Percentiles rank a stretch among this genome's conserved stretches.
Evolutionary conservation across 2,888 invertebrate genomes (phyloP).

Genomic region (Oasisia sp.): DNA sequence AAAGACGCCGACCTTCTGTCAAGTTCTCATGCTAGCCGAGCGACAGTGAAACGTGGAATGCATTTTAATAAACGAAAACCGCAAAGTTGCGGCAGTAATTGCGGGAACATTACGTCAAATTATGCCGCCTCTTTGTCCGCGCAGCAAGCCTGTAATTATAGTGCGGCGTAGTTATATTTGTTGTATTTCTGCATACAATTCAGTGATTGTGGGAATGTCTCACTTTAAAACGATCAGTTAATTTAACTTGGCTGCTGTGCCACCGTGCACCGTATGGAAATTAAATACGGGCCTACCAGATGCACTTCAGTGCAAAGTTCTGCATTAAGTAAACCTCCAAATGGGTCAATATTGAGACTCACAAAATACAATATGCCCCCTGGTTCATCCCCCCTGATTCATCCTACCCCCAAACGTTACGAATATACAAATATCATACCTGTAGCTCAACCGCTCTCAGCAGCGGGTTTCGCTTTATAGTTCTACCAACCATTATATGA

Average conservation of each 20-base stretch:
- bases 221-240: not conserved
- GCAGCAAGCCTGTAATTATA: not conserved
- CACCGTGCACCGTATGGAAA: not conserved
- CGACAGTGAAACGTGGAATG: not conserved
- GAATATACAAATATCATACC: no score
- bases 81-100: not conserved
- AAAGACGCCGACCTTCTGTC: not conserved
- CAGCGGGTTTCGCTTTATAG: no score
- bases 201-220: not conserved
- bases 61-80: conserved; percentile 6
- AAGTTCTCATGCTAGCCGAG: not conserved
- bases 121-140: not conserved
- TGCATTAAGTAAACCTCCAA: not conserved
- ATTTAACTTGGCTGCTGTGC: not conserved
- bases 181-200: not conserved
- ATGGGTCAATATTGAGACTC: no score
- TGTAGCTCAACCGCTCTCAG: no score
- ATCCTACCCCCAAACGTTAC: no score
- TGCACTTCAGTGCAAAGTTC: not conserved
- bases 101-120: not conserved
- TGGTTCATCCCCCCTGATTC: no score
- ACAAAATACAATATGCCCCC: no score
- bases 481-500: no score
- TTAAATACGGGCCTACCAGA: not conserved
- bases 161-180: not conserved